Evolutionary conservation across 1,140 invertebrate genomes (phyloP).

Genomic region (Vanessa atalanta): DNA sequence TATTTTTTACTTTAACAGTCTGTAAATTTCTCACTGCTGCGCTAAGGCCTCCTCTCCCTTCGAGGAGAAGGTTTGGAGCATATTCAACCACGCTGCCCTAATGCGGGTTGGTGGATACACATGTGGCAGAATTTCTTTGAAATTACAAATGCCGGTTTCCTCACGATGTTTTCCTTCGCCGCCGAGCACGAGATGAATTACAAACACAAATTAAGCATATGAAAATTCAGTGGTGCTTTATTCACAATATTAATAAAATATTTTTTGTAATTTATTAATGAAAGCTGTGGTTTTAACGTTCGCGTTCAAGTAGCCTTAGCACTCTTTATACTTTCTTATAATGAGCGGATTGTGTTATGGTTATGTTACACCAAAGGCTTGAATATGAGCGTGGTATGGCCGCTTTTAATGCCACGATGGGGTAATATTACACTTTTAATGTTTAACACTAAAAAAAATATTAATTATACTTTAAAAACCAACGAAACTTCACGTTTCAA

Average conservation of each 20-base stretch:
- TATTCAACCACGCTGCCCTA: no score
- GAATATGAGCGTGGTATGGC: neutral
- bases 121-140: no score
- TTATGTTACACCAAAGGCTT: slow-evolving; percentile 24
- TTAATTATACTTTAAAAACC: neutral
- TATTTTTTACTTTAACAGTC: no score
- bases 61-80: no score
- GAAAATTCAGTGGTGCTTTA: no score
- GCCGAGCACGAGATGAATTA: no score
- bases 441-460: neutral
- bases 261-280: neutral
- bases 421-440: neutral
- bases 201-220: no score
- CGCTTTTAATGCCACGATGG: neutral
- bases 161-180: no score
- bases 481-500: neutral
- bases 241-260: neutral
- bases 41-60: no score
- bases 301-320: neutral
- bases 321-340: slow-evolving; percentile 26
- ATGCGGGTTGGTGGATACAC: no score
- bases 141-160: no score
- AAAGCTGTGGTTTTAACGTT: neutral
- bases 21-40: no score
- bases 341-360: slow-evolving; percentile 22